Conservation (phyloP, 2,888 invertebrate genomes). For the Nebria salina region DNA sequence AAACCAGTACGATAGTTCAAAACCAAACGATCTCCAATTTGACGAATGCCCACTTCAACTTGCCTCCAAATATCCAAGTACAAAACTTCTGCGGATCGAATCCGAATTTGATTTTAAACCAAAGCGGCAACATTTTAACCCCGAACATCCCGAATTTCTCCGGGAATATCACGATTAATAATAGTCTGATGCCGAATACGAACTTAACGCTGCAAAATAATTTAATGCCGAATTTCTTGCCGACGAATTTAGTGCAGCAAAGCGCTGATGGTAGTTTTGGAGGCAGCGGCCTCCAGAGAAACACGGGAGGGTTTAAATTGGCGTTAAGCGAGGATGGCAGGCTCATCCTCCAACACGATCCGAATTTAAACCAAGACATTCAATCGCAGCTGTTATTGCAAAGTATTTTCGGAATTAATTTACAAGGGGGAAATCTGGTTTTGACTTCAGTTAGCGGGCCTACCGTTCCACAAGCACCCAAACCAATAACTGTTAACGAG, state of each 20-base stretch:
- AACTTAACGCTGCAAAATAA: conserved; percentile 22
- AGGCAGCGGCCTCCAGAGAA: conserved; percentile 62
- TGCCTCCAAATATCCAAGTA: conserved; percentile 32
- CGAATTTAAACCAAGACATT: conserved; percentile 67
- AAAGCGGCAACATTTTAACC: conserved; percentile 22
- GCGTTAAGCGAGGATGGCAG: conserved; percentile 76
- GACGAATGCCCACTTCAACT: conserved; percentile 26
- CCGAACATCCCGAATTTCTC: conserved; percentile 35
- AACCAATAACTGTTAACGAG: not conserved
- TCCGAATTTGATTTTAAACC: conserved; percentile 27
- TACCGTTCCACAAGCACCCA: conserved; percentile 9
- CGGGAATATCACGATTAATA: conserved; percentile 37
- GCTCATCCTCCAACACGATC: conserved; percentile 73
- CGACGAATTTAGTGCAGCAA: conserved; percentile 22
- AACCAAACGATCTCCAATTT: conserved; percentile 20
- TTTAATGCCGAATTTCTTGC: conserved; percentile 32
- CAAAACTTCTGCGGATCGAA: conserved; percentile 28
- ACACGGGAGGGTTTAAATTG: conserved; percentile 70
- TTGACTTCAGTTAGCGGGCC: conserved; percentile 31
- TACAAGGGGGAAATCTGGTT: conserved; percentile 39
- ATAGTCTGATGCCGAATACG: conserved; percentile 25
- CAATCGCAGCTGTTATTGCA: conserved; percentile 61
- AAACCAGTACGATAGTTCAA: not conserved
- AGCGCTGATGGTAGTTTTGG: conserved; percentile 10
- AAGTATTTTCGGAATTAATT: conserved; percentile 60